Evolutionary conservation across 1,140 invertebrate species (phyloP), one percentile per base, ranked within the genome.

Genomic region (Pogonognathellus flavescens): DNA sequence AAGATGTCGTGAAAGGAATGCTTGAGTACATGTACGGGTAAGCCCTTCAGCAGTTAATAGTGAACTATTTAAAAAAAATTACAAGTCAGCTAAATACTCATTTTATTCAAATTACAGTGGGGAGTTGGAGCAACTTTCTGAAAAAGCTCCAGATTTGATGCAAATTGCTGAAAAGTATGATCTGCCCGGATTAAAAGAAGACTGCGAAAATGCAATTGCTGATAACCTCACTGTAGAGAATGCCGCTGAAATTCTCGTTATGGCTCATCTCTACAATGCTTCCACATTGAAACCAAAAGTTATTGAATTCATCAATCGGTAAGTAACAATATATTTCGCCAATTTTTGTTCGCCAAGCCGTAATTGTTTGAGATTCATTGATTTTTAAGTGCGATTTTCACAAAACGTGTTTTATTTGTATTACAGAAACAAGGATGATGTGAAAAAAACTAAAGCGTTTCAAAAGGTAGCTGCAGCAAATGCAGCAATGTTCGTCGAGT

Each of bases 141-240:
- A 88, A 72, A 87, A 86, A 66, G 87, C 88, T 22, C 50, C 86
- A 14, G 88, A 88, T 60, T 57, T 89, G 9, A 84, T 89, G 80
- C 87, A 86, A 86, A 87, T 89, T 49, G 87, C 88, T 6, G 88
- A 89, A 50, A 89, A 89, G 41, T 89, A 88, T 50, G 82, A 89
- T 41, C 60, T 89, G 41, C 1, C 16, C 4, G 86, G 88, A n/a
- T 50, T 89, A 5, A 89, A 89, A 82, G 87, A 88, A 55, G 88
- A 89, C 22, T 89, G 88, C 62, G 88, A 89, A 80, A 57, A 84
- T 53, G 81, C 83, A 6, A 88, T 89, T 50, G 82, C 87, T 11
- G 82, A 82, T 2, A 88, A 88, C 52, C 57, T 89, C 9, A 88
- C 49, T 8, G 85, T 88, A 5, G 88, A 89, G 18, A 88, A 88